phyloP scores from a whole-genome alignment of 2,113 vertebrate genomes.

The Heliornis fulica region DNA sequence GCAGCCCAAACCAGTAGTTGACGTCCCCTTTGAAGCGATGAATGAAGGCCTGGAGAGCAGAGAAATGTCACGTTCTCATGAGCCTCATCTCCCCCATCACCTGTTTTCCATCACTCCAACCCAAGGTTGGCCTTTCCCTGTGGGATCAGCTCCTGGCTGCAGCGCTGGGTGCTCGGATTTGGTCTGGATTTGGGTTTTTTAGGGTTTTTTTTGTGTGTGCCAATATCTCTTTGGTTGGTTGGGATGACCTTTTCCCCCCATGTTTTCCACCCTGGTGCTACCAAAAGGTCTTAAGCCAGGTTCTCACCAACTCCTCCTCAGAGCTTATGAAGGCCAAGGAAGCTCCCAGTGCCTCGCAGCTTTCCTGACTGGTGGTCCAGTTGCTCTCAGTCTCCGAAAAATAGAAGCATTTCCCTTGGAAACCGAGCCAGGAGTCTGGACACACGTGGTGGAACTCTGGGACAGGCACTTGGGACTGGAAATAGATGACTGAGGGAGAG shows the following conservation, averaged over 20 bases:
- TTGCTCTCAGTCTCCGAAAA: neutral
- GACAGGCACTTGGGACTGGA: rapidly evolving
- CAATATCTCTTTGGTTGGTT: no score
- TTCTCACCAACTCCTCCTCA: neutral
- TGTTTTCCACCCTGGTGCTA: neutral
- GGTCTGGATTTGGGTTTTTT: neutral
- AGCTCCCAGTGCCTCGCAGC: neutral
- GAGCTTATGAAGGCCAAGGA: neutral
- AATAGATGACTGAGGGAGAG: neutral
- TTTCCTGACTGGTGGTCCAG: neutral
- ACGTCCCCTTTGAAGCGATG: neutral
- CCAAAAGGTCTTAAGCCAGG: rapidly evolving
- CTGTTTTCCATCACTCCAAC: neutral
- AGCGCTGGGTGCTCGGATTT: neutral
- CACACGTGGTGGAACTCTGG: neutral
- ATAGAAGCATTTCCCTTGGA: neutral
- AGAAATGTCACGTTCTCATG: rapidly evolving
- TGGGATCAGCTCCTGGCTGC: neutral
- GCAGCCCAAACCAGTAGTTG: neutral
- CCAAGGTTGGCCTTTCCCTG: neutral
- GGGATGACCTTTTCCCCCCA: no score
- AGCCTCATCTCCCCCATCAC: no score
- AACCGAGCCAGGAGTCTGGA: neutral
- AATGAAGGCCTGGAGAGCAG: neutral
- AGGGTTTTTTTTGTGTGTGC: no score